phyloP scores from a whole-genome alignment of 2,888 invertebrate species.

The Cerastis leucographa region DNA sequence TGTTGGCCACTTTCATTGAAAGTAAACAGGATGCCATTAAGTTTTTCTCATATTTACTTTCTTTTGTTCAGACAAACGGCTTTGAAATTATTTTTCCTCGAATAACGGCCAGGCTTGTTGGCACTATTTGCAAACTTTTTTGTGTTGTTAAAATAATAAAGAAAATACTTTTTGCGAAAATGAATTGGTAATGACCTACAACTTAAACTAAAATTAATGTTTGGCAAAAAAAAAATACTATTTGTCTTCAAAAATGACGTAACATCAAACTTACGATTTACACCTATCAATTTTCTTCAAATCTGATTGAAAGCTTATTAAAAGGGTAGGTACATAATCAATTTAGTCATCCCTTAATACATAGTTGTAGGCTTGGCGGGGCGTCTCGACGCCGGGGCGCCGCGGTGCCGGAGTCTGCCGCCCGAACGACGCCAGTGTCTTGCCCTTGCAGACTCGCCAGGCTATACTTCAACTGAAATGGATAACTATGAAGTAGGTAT shows the following conservation, averaged over 20 bases:
- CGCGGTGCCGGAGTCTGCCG: constrained; percentile 59
- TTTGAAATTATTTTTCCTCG: background rate
- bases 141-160: background rate
- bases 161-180: background rate
- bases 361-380: constrained; percentile 63
- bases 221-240: background rate
- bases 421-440: constrained; percentile 67
- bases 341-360: constrained; percentile 59
- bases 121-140: background rate
- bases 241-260: background rate
- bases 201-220: background rate
- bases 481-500: background rate
- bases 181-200: background rate
- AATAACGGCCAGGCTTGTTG: background rate
- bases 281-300: constrained; percentile 5
- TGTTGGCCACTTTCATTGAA: constrained; percentile 1
- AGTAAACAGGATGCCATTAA: constrained; percentile 2
- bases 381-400: constrained; percentile 73
- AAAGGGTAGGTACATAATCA: constrained; percentile 18
- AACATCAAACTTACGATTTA: background rate
- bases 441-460: constrained; percentile 66
- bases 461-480: constrained; percentile 22
- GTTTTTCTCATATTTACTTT: background rate
- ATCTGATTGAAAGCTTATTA: constrained; percentile 15
- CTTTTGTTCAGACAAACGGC: background rate